These are phyloP conservation scores for Falco peregrinus DNA, from an alignment of 2,797 vertebrate species.

Conservation along the genomic window DNA sequence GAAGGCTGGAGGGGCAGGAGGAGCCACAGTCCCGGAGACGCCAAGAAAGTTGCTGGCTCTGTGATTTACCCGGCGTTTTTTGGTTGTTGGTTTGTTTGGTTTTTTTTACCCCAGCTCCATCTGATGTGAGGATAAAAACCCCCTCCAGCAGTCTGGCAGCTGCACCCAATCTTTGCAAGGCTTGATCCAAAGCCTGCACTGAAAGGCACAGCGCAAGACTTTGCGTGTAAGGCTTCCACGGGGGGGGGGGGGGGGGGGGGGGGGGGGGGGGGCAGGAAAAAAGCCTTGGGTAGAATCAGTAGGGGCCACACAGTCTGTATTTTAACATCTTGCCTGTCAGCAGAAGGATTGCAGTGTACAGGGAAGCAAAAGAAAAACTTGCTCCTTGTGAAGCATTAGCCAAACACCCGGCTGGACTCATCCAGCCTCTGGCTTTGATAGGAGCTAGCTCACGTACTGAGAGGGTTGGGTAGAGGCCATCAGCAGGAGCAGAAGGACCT, in stretches of 20 bases:
- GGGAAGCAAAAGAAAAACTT: background rate
- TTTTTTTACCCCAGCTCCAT: background rate
- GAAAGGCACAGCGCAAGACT: slow-evolving; percentile 14
- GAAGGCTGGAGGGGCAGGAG: slow-evolving; percentile 51
- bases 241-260: too few species aligned
- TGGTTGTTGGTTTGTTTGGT: background rate
- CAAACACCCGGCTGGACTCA: background rate
- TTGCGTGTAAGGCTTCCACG: background rate
- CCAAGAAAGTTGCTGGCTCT: slow-evolving; percentile 55
- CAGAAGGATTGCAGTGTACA: background rate
- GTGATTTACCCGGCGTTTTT: background rate
- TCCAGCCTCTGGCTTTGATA: background rate
- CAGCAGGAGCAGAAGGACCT: background rate
- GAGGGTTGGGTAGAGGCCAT: background rate
- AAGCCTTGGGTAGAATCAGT: background rate
- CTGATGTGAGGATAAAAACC: slow-evolving; percentile 21
- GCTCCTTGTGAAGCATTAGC: background rate
- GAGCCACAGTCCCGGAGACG: slow-evolving; percentile 33
- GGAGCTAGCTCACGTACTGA: background rate
- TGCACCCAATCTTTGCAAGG: slow-evolving; percentile 35
- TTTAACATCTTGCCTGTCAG: slow-evolving; percentile 5
- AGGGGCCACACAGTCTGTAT: background rate
- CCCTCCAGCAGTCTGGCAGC: slow-evolving; percentile 36
- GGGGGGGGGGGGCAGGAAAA: background rate
- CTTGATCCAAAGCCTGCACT: slow-evolving; percentile 10